Conservation (phyloP, 2,113 vertebrate genomes). For the Myiopsitta monachus region DNA sequence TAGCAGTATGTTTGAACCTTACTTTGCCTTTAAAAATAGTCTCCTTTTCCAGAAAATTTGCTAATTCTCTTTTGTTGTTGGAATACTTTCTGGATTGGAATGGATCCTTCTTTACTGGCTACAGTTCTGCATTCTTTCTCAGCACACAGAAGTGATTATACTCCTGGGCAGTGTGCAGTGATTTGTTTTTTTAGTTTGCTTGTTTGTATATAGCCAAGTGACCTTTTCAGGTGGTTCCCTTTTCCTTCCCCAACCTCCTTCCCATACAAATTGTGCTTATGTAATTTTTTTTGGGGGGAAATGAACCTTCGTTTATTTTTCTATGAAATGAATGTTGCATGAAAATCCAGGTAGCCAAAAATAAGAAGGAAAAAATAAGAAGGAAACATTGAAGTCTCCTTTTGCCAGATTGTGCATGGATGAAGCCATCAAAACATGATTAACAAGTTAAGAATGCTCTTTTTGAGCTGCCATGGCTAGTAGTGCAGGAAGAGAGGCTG, state of each 20-base stretch:
- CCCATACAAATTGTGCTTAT: background rate
- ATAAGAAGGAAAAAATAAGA: background rate
- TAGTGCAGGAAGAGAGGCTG: background rate
- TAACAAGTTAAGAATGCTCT: background rate
- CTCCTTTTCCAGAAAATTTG: slow-evolving; percentile 1
- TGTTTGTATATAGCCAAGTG: slow-evolving; percentile 28
- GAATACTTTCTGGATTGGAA: background rate
- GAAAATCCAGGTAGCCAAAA: background rate
- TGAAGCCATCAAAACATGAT: background rate
- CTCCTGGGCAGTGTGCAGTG: background rate
- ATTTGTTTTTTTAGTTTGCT: background rate
- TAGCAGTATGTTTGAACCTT: background rate
- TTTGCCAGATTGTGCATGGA: background rate
- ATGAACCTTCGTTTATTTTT: background rate
- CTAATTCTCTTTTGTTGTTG: background rate
- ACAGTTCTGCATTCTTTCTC: background rate
- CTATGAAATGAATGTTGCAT: background rate
- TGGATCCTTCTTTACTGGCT: background rate
- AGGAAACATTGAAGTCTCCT: background rate
- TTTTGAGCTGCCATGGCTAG: background rate
- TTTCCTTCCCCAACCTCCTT: background rate
- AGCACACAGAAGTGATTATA: background rate
- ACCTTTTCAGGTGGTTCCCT: background rate
- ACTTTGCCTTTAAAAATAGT: background rate
- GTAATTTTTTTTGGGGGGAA: background rate